A percentile compares a stretch with the other conserved stretches of the same genome.
These are phyloP conservation scores for Pandemis heparana DNA, from an alignment of 2,888 invertebrate species.

Conservation along the genomic window DNA sequence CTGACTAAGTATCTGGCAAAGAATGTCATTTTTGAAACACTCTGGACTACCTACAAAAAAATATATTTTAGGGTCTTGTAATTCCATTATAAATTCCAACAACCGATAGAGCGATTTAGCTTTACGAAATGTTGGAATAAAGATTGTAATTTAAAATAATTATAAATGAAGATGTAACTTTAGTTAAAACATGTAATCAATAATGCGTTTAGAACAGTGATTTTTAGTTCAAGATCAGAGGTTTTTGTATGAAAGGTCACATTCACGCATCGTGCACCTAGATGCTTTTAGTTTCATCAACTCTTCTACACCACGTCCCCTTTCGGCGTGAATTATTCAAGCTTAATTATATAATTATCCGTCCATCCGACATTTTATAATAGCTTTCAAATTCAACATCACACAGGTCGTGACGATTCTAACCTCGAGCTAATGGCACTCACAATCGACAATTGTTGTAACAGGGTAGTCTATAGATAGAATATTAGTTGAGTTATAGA, in stretches of 20 bases:
- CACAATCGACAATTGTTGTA: constrained; percentile 30
- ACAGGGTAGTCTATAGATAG: constrained; percentile 21
- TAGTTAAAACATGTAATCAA: neutral
- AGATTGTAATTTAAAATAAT: neutral
- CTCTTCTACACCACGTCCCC: neutral
- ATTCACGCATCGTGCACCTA: neutral
- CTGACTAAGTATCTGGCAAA: too few relatives aligned
- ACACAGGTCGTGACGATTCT: constrained; percentile 27
- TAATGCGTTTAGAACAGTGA: neutral
- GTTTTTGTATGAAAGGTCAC: neutral
- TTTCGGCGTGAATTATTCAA: neutral
- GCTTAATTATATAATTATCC: constrained; percentile 22
- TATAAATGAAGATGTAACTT: too few relatives aligned
- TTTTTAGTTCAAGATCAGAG: neutral
- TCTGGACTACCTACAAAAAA: too few relatives aligned
- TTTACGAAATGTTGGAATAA: neutral
- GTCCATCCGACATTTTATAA: constrained; percentile 19
- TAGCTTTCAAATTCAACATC: constrained; percentile 35
- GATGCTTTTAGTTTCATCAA: constrained; percentile 1
- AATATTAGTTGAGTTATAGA: neutral
- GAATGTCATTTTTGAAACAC: too few relatives aligned
- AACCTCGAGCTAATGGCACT: constrained; percentile 29
- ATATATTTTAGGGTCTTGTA: neutral
- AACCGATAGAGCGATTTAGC: neutral
- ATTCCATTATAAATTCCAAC: neutral